Percentiles rank a stretch among this genome's conserved stretches.
Conservation (phyloP, 2,888 invertebrate species). For the Prosopocoilus inquinatus region DNA sequence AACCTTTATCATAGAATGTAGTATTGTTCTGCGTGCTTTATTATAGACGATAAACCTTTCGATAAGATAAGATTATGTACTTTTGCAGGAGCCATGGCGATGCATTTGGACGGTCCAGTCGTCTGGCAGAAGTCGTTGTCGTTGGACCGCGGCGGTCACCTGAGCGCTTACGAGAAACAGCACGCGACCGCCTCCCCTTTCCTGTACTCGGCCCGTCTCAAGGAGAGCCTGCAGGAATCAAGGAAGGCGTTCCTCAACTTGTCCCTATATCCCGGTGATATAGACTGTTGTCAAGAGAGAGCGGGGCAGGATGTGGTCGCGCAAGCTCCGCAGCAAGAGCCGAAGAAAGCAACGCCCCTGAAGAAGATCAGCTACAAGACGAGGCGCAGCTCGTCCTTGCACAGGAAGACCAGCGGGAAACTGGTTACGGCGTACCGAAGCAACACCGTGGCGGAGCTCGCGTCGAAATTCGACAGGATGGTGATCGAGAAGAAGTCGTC, state of each 20-base stretch:
- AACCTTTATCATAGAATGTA: background rate
- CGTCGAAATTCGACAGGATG: slow-evolving; percentile 68
- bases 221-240: slow-evolving; percentile 36
- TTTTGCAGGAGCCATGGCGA: slow-evolving; percentile 26
- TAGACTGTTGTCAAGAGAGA: background rate
- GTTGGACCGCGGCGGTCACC: slow-evolving; percentile 21
- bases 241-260: slow-evolving; percentile 37
- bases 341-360: slow-evolving; percentile 43
- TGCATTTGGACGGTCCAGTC: slow-evolving; percentile 28
- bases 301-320: background rate
- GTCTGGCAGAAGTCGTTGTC: slow-evolving; percentile 31
- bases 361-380: slow-evolving; percentile 64
- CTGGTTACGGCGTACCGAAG: slow-evolving; percentile 53
- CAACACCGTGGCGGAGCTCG: slow-evolving; percentile 65
- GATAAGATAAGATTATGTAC: slow-evolving; percentile 28
- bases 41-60: background rate
- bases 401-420: slow-evolving; percentile 49
- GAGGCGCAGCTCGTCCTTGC: slow-evolving; percentile 52
- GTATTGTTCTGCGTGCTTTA: no score
- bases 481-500: slow-evolving; percentile 52
- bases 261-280: slow-evolving; percentile 12
- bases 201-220: slow-evolving; percentile 20
- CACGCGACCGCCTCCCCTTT: slow-evolving; percentile 14
- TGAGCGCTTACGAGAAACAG: slow-evolving; percentile 9
- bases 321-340: slow-evolving; percentile 3